These are phyloP conservation scores for Burhinus oedicnemus DNA, from an alignment of 2,113 vertebrate species.

Conservation along the genomic window DNA sequence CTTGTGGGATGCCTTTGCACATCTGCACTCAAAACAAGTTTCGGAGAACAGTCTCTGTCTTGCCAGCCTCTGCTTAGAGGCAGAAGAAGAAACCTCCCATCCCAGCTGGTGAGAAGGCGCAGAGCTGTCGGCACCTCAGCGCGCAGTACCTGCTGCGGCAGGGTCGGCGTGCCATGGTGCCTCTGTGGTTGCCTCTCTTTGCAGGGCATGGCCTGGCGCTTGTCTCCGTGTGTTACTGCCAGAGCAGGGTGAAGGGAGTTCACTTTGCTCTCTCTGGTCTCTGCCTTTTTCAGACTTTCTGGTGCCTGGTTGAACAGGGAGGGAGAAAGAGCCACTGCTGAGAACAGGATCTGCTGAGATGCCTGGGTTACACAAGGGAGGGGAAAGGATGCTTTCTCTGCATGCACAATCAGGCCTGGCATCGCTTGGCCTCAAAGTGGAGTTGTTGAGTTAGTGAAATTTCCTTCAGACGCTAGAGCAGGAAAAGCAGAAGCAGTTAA, in stretches of 20 bases:
- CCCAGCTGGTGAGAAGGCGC: not conserved
- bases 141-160: too few relatives aligned
- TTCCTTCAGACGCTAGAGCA: not conserved
- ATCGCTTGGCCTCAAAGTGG: constrained; percentile 26
- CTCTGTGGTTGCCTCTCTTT: not conserved
- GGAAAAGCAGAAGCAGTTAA: not conserved
- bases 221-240: not conserved
- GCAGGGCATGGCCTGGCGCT: not conserved
- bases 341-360: not conserved
- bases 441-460: constrained; percentile 66
- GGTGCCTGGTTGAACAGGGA: not conserved
- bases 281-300: not conserved
- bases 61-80: not conserved
- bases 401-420: not conserved
- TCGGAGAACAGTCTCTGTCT: not conserved
- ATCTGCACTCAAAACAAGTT: not conserved
- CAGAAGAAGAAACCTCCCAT: not conserved
- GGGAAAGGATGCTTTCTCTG: not conserved
- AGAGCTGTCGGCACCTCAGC: not conserved
- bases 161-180: fast-evolving
- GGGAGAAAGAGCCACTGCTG: not conserved
- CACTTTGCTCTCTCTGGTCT: not conserved
- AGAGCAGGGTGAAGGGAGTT: not conserved
- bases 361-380: not conserved
- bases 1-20: not conserved